phyloP scores from a whole-genome alignment of 2,888 invertebrate genomes.

The Athrips mouffetella region DNA sequence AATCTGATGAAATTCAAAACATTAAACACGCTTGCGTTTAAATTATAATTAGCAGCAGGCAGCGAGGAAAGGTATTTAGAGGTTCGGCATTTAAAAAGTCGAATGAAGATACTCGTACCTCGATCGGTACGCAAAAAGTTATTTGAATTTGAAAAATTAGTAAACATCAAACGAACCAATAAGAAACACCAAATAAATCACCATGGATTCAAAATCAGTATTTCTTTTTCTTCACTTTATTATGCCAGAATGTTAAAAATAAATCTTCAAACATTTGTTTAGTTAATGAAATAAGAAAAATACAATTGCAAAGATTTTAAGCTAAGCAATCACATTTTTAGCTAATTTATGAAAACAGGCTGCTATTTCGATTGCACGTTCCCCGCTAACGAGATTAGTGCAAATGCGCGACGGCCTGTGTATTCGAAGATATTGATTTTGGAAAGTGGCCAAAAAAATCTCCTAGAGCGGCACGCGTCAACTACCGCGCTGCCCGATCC shows the following conservation, averaged over 20 bases:
- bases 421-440: conserved; percentile 76
- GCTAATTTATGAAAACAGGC: conserved; percentile 3
- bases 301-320: background rate
- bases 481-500: conserved; percentile 70
- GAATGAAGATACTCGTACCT: conserved; percentile 17
- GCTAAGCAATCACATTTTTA: background rate
- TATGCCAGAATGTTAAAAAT: no score
- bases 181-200: conserved; percentile 14
- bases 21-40: conserved; percentile 19
- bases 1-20: conserved; percentile 21
- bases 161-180: conserved; percentile 11
- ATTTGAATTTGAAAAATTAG: conserved; percentile 18
- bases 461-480: conserved; percentile 73
- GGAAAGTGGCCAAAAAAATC: conserved; percentile 75
- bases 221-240: no score
- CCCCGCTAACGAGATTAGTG: conserved; percentile 66
- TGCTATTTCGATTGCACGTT: conserved; percentile 40
- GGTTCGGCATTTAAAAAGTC: conserved; percentile 18
- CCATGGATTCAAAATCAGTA: no score
- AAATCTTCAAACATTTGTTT: no score
- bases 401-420: conserved; percentile 68
- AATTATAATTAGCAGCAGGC: conserved; percentile 20
- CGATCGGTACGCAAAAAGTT: conserved; percentile 17
- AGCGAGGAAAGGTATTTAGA: conserved; percentile 21
- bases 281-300: no score